Evolutionary conservation across 2,797 vertebrate species (phyloP), one percentile per base, ranked within the genome.

Genomic region (Urosaurus nigricauda): DNA sequence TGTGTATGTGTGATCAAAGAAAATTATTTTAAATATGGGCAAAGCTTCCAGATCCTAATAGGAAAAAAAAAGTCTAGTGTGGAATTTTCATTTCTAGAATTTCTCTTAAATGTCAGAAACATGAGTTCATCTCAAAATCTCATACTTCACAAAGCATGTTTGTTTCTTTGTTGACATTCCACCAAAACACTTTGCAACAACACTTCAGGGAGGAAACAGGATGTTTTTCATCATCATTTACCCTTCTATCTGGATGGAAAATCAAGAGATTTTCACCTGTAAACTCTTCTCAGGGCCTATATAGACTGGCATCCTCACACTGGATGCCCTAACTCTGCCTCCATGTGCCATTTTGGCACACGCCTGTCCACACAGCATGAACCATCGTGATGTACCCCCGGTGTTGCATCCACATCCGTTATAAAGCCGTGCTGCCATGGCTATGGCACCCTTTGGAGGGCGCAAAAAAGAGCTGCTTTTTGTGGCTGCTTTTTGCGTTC

Each of bases 21-120:
- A 68, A 4, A 68, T 8, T 4, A 29, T 84, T 92, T 94, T 88
- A 75, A 94, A 75, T 1, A 90, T 56, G 12, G 53, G 83, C 43
- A 83, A 2, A 6, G 21, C 80, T 95, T 95, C 47, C 43, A 83
- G 37, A 63, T 92, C 85, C 68, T 92, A 94, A 93, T 90, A 87
- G 89, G 95, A 2, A 13, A 13, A 56, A 9, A 89, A 93, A 47
- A 93, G 83, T 32, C 88, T 83, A 85, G 89, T 91, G 79, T 94
- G 88, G 95, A 95, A 93, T 89, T 75, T 85, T 85, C 60, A 87
- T 90, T 80, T 91, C 78, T 58, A 82, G 87, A 93, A 87, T 63
- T 85, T 89, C 84, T 86, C 13, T 93, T 81, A 93, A 93, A 93
- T 91, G 73, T 89, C 92, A 93, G 85, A 83, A 26, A 68, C 26